phyloP scores from a whole-genome alignment of 2,888 invertebrate species.

The Drosophila anceps region DNA sequence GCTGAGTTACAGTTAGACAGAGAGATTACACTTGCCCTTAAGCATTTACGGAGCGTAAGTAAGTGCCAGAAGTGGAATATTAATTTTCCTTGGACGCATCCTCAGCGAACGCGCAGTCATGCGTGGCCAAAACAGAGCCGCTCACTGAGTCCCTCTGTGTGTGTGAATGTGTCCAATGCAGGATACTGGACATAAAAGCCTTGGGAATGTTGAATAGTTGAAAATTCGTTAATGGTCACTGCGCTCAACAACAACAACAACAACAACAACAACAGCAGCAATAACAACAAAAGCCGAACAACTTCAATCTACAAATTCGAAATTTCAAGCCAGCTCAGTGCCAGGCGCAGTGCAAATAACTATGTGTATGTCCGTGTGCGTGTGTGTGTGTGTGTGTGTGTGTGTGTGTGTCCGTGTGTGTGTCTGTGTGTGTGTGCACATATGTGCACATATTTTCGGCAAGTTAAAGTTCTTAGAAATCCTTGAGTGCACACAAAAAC shows the following conservation, averaged over 20 bases:
- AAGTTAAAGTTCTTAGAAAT: conserved; percentile 84
- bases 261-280: conserved; percentile 30
- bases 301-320: conserved; percentile 44
- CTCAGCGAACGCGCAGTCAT: conserved; percentile 57
- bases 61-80: conserved; percentile 81
- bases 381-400: conserved; percentile 27
- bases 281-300: conserved; percentile 16
- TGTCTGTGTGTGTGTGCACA: conserved; percentile 42
- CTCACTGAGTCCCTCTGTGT: neutral
- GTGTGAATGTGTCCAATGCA: conserved; percentile 55
- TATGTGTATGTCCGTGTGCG: conserved; percentile 13
- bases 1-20: conserved; percentile 35
- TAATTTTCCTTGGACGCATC: conserved; percentile 73
- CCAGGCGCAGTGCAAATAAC: conserved; percentile 47
- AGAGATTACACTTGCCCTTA: conserved; percentile 68
- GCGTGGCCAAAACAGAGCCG: conserved; percentile 44
- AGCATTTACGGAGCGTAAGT: conserved; percentile 77
- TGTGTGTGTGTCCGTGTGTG: conserved; percentile 24
- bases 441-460: conserved; percentile 72
- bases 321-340: conserved; percentile 36
- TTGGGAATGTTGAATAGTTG: conserved; percentile 74
- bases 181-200: conserved; percentile 41
- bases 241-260: conserved; percentile 52
- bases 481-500: conserved; percentile 84
- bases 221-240: conserved; percentile 81